Evolutionary conservation across 1,140 invertebrate genomes (phyloP), one percentile per base, ranked within the genome.

Genomic region (Hypothenemus hampei): DNA sequence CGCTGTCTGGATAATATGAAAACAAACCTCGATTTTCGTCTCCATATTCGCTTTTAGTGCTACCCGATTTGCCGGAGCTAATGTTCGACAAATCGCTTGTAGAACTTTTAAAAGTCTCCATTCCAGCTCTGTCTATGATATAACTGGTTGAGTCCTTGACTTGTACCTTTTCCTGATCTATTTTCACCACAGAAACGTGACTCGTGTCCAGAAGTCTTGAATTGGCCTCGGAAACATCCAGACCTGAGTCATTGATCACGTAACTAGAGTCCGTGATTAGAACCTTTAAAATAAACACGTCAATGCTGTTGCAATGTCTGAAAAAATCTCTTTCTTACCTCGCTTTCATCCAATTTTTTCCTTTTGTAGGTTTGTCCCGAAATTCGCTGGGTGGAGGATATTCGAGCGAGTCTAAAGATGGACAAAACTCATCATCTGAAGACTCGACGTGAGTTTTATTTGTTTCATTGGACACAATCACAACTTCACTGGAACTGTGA

Each of bases 111-210:
- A 71, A 63, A 23, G 71, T 66, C n/a, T 68, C 63, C 4, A 64
- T 60, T 11, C 66, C 60, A 8, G 64, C 69, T 24, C 68, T 67
- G 36, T 72, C 73, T 26, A 68, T 72, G 29, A 72, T 53, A 26
- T 74, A 70, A 4, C 76, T 77, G 0, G 67, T 69, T 21, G 81
- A 82, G 68, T 88, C 85, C 50, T 57, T 83, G 4, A 87, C 85
- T 58, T 80, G 78, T 13, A 86, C 82, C 57, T 78, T 77, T 58
- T 87, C 83, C 57, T 89, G 86, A 50, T 89, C 89, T 1, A 93
- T 89, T 4, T 87, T 90, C 21, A 93, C 89, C 21, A 93, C 90
- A 2, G 89, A 93, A 21, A 93, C 87, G 68, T 93, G 89, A 71
- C 87, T 91, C 55, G 85, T 89, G 54, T 85, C 89, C 60, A 72